Evolutionary conservation across 2,888 invertebrate genomes (phyloP), one percentile per base, ranked within the genome.

Genomic region (Hartigia nigra): DNA sequence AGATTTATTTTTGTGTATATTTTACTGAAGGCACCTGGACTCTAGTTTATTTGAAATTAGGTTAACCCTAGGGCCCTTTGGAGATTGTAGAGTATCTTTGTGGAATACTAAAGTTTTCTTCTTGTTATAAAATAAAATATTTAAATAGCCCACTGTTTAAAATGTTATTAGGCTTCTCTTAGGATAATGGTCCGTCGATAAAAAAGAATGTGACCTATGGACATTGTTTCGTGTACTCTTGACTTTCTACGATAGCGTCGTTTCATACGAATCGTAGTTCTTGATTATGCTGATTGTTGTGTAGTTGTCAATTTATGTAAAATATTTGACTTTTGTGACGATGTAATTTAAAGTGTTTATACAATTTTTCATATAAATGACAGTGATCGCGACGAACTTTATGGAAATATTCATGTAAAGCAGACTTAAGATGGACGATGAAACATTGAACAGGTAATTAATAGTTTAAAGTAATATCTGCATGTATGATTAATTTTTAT

Each of bases 391-490:
- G 23, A 14, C 23, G 9, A 55, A 55, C 9, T 55, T 55, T 23
- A 23, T 55, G 9, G 23, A 55, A 55, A 55, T 55, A 23, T 23
- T 55, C 23, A 55, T 23, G 9, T 23, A 23, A 55, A 55, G 23
- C 9, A 23, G 55, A 23, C 5, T 35, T n/a, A 76, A 14, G 31
- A 90, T 90, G 89, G 89, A 90, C 78, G 89, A 89, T 31, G 89
- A 89, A 84, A 88, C 88, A 11, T 84, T 90, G 69, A 89, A 88
- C 77, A 89, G 84, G 90, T 88, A 23, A 55, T 23, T 36, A 37
- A 12, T 37, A 35, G 74, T 70, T 74, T 14, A 23, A 72, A 34
- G 70, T 14, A 72, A 72, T 74, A 35, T 75, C 12, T 75, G 69
- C 55, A 32, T 69, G 32, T 12, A 37, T 31, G 39, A 32, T 35